These are phyloP conservation scores for Prolemur simus DNA, from an alignment of 2,113 vertebrate genomes.

Conservation along the genomic window DNA sequence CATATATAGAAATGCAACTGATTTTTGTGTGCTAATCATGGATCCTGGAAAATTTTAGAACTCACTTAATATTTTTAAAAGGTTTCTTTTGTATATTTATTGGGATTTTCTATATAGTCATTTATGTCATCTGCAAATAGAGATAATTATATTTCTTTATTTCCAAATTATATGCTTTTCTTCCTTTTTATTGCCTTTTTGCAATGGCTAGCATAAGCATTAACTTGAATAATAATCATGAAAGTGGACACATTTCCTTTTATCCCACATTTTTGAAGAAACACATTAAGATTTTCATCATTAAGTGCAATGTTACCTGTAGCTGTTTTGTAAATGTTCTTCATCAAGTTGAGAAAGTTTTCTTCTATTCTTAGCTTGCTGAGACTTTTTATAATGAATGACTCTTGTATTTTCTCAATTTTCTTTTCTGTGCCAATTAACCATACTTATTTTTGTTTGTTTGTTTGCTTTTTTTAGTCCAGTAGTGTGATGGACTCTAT, in stretches of 20 bases:
- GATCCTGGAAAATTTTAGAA: neutral
- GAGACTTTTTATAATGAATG: neutral
- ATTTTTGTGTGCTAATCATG: neutral
- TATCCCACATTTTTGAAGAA: neutral
- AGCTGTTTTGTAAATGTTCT: neutral
- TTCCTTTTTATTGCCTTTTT: neutral
- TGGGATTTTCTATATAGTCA: neutral
- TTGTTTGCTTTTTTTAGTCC: neutral
- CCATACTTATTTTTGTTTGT: neutral
- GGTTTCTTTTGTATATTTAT: neutral
- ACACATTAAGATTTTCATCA: neutral
- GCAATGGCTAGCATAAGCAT: neutral
- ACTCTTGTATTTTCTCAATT: neutral
- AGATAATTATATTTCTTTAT: neutral
- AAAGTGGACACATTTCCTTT: neutral
- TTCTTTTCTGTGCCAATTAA: neutral
- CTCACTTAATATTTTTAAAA: neutral
- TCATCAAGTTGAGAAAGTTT: neutral
- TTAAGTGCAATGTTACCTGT: neutral
- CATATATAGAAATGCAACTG: neutral
- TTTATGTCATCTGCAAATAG: neutral
- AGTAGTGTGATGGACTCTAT: neutral
- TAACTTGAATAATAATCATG: neutral
- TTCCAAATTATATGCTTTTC: neutral
- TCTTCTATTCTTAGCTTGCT: neutral